Evolutionary conservation across 92 coral and sea anemone genomes (phyloP).

Genomic region (Porites lobata): DNA sequence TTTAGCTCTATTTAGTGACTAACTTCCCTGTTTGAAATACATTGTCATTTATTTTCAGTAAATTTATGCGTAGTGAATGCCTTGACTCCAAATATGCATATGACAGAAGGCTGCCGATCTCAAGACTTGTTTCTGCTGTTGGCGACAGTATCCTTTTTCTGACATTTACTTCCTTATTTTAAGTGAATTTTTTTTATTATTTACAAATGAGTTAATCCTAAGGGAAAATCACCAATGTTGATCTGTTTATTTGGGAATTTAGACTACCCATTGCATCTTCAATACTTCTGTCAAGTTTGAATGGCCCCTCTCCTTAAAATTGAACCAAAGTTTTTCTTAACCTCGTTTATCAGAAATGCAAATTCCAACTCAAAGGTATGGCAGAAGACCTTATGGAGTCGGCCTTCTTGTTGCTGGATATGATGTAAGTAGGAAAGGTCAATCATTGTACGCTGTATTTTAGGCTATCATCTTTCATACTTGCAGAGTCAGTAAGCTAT

Average conservation of each 20-base stretch:
- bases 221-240: too few species aligned
- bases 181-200: too few species aligned
- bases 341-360: slow-evolving; percentile 89
- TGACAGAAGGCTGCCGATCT: slow-evolving; percentile 88
- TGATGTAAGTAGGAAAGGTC: slow-evolving; percentile 79
- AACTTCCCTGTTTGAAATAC: too few species aligned
- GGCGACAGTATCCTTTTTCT: slow-evolving; percentile 95
- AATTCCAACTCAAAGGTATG: slow-evolving; percentile 94
- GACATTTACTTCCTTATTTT: too few species aligned
- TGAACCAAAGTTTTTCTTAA: slow-evolving; percentile 24
- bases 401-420: slow-evolving; percentile 97
- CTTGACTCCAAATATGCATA: slow-evolving; percentile 95
- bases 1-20: too few species aligned
- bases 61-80: slow-evolving; percentile 96
- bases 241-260: too few species aligned
- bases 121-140: slow-evolving; percentile 92
- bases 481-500: too few species aligned
- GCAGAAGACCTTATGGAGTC: slow-evolving; percentile 97
- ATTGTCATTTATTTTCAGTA: slow-evolving; percentile 59
- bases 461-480: too few species aligned
- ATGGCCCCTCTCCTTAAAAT: neutral
- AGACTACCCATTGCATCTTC: too few species aligned
- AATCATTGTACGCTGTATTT: neutral
- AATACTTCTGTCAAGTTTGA: neutral
- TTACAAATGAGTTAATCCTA: too few species aligned